Conservation (phyloP, 2,797 vertebrate genomes). For the Myotis vivesi region DNA sequence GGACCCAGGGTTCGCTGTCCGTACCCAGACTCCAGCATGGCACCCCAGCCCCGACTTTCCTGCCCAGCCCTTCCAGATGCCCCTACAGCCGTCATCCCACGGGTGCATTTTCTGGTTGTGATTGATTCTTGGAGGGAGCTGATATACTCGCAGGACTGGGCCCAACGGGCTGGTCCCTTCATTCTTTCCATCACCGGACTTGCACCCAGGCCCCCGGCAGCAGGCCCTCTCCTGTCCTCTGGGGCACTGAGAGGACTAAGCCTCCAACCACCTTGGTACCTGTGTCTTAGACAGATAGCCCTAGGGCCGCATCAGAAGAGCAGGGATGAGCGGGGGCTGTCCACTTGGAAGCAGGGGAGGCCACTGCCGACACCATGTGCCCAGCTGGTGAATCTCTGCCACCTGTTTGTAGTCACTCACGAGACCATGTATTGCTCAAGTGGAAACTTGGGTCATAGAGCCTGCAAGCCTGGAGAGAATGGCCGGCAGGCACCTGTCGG, state of each 20-base stretch:
- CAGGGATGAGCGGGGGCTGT: neutral
- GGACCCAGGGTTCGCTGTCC: neutral
- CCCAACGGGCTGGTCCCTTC: neutral
- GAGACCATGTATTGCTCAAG: neutral
- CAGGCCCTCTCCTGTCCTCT: neutral
- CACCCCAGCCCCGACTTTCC: neutral
- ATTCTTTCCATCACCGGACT: fast-evolving
- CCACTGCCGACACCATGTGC: fast-evolving
- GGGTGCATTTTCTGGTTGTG: neutral
- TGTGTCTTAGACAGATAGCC: neutral
- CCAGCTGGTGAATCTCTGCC: neutral
- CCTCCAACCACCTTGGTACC: neutral
- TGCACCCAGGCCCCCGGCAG: neutral
- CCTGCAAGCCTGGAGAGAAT: neutral
- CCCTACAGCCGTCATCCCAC: fast-evolving
- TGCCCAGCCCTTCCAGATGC: neutral
- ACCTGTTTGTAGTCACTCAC: neutral
- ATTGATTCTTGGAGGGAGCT: neutral
- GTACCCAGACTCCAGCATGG: neutral
- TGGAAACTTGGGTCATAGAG: neutral
- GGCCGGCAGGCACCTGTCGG: neutral
- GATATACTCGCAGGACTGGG: fast-evolving
- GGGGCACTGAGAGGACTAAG: neutral
- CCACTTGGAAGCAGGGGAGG: neutral
- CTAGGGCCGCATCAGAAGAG: neutral